Evolutionary conservation across 2,888 invertebrate genomes (phyloP).

Genomic region (Lithosia quadra): DNA sequence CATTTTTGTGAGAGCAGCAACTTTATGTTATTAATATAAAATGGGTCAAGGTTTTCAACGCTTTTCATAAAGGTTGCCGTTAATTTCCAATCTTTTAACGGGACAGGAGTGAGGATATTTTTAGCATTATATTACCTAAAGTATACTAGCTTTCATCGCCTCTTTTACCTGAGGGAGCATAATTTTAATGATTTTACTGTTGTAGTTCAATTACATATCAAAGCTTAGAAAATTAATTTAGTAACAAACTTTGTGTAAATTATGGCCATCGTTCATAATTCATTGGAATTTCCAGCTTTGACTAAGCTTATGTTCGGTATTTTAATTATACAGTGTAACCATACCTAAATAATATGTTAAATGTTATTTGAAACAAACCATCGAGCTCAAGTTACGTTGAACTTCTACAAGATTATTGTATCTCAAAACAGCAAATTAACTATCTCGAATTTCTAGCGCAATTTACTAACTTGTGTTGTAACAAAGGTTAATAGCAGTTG

Average conservation of each 20-base stretch:
- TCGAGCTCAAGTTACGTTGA: constrained; percentile 32
- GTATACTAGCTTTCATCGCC: not conserved
- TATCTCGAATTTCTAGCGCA: constrained; percentile 50
- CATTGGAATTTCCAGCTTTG: not conserved
- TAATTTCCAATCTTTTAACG: constrained; percentile 26
- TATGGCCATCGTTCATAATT: not conserved
- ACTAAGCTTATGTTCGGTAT: not conserved
- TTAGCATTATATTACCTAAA: constrained; percentile 10
- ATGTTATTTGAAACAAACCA: constrained; percentile 38
- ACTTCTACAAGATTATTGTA: constrained; percentile 41
- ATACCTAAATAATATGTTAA: constrained; percentile 22
- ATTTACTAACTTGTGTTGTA: constrained; percentile 50
- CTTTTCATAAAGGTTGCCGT: constrained; percentile 31
- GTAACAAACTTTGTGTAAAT: constrained; percentile 4
- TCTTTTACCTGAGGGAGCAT: not conserved
- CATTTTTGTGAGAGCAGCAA: constrained; percentile 15
- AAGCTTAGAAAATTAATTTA: not conserved
- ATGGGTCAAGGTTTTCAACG: constrained; percentile 42
- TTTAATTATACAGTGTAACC: constrained; percentile 32
- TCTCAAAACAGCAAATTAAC: constrained; percentile 50
- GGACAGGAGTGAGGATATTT: constrained; percentile 11
- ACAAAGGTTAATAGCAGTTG: constrained; percentile 54
- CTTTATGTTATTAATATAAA: constrained; percentile 40
- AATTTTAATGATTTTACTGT: constrained; percentile 10
- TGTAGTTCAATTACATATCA: constrained; percentile 5